Percentiles rank a stretch among this genome's conserved stretches.
phyloP scores from a whole-genome alignment of 1,140 invertebrate genomes.

The Trinorchestia longiramus region DNA sequence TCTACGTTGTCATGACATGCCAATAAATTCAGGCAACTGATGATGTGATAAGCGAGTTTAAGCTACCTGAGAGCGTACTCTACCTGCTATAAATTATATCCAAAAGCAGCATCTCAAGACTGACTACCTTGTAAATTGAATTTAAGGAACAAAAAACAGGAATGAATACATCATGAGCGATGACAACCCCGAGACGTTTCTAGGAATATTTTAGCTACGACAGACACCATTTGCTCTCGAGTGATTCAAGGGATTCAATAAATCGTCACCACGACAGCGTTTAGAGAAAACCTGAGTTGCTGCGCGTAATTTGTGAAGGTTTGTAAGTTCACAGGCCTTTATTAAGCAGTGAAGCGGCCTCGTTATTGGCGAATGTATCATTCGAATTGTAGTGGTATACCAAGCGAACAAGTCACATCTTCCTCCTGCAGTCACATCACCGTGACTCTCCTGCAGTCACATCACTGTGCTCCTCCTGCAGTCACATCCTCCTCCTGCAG shows the following conservation, averaged over 20 bases:
- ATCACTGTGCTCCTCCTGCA: no score
- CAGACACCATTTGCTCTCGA: background rate
- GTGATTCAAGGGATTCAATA: background rate
- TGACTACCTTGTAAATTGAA: background rate
- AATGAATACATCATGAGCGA: background rate
- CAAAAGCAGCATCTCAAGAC: no score
- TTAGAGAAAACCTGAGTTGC: conserved; percentile 28
- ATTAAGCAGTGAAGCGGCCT: background rate
- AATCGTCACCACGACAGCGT: background rate
- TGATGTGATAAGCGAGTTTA: no score
- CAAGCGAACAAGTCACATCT: no score
- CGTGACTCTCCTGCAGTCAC: no score
- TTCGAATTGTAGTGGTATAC: no score
- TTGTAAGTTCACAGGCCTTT: background rate
- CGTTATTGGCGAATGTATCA: background rate
- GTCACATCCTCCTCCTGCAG: no score
- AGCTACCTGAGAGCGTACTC: no score
- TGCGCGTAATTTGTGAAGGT: background rate
- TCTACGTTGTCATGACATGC: no score
- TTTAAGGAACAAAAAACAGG: background rate
- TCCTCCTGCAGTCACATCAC: no score
- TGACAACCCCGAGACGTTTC: background rate
- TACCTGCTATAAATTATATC: no score
- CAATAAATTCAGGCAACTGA: no score
- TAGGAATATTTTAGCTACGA: background rate